Base-by-base conservation (phyloP, 2,888 invertebrate species). In the Drosophila tripunctata region DNA sequence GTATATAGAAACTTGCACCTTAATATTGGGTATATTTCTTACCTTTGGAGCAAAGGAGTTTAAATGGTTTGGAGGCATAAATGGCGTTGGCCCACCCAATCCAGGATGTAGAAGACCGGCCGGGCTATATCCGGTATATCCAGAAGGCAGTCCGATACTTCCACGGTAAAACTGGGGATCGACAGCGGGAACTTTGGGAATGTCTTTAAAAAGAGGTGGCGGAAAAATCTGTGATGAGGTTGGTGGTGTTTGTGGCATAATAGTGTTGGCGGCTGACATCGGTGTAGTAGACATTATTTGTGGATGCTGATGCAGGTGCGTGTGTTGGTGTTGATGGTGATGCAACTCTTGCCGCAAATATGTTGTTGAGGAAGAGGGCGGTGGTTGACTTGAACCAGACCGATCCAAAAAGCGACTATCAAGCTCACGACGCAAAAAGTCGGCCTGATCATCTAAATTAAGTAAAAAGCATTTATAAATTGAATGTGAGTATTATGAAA, bases 271-370 rank as follows among this genome's bases (percentile, higher is more conserved):
- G n/a, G 58, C 40, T 12, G 86, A 52, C 10, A 82, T 62, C 3
- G 86, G 48, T 17, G 94, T 93, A 48, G 94, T 93, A 61, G 95
- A 92, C 58, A 94, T 93, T 58, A 95, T 93, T 77, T 96, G 95
- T 74, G 95, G 95, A 91, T 96, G 96, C 89, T 96, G 96, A 92
- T 97, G 97, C 88, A 97, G 95, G 92, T 97, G 96, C 52, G 96
- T 96, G 91, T 97, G 97, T 90, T 97, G 97, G 92, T 97, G 97
- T 91, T 96, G 97, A 93, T 97, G 97, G 92, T 97, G 97, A 92
- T 97, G 97, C 94, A 97, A 95, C 92, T 96, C 97, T 48, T 96
- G 96, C 88, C 96, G 94, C 89, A 95, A 93, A 82, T 94, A 94
- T 50, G 94, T 93, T 30, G 89, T 75, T 15, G 88, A 82, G 4